Base-by-base conservation (phyloP, 2,113 vertebrate genomes). In the Percopsis transmontana region DNA sequence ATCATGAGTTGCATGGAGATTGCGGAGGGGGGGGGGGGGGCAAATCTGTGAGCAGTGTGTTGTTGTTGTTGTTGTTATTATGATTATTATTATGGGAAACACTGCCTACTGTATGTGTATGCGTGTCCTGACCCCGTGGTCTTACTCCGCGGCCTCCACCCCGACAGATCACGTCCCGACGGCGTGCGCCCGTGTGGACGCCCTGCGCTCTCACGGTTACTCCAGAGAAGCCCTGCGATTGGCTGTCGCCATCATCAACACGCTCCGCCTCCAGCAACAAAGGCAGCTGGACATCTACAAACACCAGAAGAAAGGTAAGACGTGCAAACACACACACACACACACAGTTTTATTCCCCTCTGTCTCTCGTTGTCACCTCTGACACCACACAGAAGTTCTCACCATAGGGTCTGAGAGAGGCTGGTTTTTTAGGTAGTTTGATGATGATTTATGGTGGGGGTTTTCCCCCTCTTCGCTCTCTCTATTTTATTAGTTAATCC, bases 251-350 rank as follows among this genome's bases (percentile, higher is more conserved):
- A 98, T 99, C 79, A 98, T 98, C 87, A 98, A 96, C 87, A 99
- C 97, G 1, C 90, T 99, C 62, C 91, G 97, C 52, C 91, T 99
- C 58, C 97, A 99, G 72, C 97, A 99, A 82, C 96, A 98, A 69
- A 92, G 95, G 51, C 97, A 99, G 71, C 92, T 98, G 91, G 97
- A 98, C 85, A 97, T 99, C 81, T 99, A 97, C 91, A 98, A 97
- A 80, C 97, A 99, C 88, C 97, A 99, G 87, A 99, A 99, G 89
- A 99, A 99, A 97, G 97, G 97, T 99, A 76, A 45, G 14, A 21
- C 13, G 60, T 27, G 67, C 69, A 58, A 61, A 54, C 41, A 38
- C 38, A 74, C 50, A 23, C 19, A 27, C 27, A 58, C 45, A 44
- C 42, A 44, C 42, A 60, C 42, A 44, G 33, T 64, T 24, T 65